Percentiles rank a stretch among this genome's conserved stretches.
Evolutionary conservation across 2,797 vertebrate species (phyloP).

Genomic region (Decapterus maruadsi): DNA sequence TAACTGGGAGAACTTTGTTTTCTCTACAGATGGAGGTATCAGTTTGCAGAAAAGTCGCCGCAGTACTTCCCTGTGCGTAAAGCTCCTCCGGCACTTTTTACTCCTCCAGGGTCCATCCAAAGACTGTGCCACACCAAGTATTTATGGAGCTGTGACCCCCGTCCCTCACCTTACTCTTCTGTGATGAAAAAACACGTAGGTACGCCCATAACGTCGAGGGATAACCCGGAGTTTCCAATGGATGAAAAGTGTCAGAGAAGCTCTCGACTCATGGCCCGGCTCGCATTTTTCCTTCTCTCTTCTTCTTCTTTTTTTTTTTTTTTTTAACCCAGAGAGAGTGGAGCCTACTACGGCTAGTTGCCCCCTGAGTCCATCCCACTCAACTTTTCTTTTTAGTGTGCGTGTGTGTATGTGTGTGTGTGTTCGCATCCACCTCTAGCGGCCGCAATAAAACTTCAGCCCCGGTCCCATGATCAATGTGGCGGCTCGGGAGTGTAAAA

Average conservation of each 20-base stretch:
- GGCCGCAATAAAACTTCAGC: constrained; percentile 91
- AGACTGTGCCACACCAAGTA: constrained; percentile 65
- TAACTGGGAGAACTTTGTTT: constrained; percentile 12
- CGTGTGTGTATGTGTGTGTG: constrained; percentile 36
- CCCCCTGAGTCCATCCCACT: constrained; percentile 91
- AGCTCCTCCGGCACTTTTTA: constrained; percentile 52
- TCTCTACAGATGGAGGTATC: constrained; percentile 49
- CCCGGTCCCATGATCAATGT: constrained; percentile 94
- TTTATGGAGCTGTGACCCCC: constrained; percentile 78
- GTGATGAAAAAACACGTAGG: constrained; percentile 68
- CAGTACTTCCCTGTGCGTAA: constrained; percentile 48
- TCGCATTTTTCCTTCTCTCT: constrained; percentile 45
- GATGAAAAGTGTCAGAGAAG: constrained; percentile 64
- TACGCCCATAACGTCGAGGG: constrained; percentile 77
- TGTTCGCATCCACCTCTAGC: constrained; percentile 95
- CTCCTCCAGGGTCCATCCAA: constrained; percentile 74
- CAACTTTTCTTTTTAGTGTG: constrained; percentile 61
- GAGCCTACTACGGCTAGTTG: constrained; percentile 64
- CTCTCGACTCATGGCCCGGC: constrained; percentile 53
- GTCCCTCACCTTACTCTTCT: constrained; percentile 80
- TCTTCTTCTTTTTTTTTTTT: neutral
- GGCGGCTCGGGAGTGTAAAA: constrained; percentile 95
- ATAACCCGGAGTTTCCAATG: constrained; percentile 64
- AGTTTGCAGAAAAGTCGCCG: constrained; percentile 57
- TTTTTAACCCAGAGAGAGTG: constrained; percentile 41